Evolutionary conservation across 1,140 invertebrate genomes (phyloP).

Genomic region (Leptonema lineaticorne): DNA sequence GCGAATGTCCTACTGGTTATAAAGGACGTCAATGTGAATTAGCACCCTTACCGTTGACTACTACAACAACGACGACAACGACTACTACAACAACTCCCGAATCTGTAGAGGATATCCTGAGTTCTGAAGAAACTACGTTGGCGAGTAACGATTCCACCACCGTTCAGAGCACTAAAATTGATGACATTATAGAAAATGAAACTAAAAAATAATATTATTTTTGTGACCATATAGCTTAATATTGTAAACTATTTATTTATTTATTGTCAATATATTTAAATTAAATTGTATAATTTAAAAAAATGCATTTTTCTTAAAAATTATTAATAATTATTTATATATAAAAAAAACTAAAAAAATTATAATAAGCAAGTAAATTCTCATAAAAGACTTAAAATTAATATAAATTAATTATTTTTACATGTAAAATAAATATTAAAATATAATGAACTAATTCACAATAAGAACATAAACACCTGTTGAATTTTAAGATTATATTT

Average conservation of each 20-base stretch:
- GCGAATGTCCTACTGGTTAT: slow-evolving; percentile 62
- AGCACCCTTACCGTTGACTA: slow-evolving; percentile 53
- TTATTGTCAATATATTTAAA: not conserved
- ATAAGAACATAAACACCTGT: too few species aligned
- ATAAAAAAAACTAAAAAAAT: too few species aligned
- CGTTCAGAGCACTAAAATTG: slow-evolving; percentile 33
- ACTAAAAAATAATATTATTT: slow-evolving; percentile 16
- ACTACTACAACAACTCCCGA: slow-evolving; percentile 32
- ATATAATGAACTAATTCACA: too few species aligned
- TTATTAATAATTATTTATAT: too few species aligned
- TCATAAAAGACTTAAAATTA: too few species aligned
- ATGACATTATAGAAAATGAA: slow-evolving; percentile 23
- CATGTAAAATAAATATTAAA: too few species aligned
- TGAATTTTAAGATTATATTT: too few species aligned
- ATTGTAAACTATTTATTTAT: not conserved
- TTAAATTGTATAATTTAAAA: too few species aligned
- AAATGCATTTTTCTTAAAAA: too few species aligned
- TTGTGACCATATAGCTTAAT: not conserved
- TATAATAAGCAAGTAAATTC: too few species aligned
- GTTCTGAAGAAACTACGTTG: slow-evolving; percentile 46
- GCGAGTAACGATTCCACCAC: slow-evolving; percentile 46
- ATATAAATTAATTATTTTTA: too few species aligned
- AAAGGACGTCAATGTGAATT: slow-evolving; percentile 63
- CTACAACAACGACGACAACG: slow-evolving; percentile 39
- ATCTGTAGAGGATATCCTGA: slow-evolving; percentile 42